phyloP scores from a whole-genome alignment of 2,797 vertebrate genomes.

The Rallus crepitans region DNA sequence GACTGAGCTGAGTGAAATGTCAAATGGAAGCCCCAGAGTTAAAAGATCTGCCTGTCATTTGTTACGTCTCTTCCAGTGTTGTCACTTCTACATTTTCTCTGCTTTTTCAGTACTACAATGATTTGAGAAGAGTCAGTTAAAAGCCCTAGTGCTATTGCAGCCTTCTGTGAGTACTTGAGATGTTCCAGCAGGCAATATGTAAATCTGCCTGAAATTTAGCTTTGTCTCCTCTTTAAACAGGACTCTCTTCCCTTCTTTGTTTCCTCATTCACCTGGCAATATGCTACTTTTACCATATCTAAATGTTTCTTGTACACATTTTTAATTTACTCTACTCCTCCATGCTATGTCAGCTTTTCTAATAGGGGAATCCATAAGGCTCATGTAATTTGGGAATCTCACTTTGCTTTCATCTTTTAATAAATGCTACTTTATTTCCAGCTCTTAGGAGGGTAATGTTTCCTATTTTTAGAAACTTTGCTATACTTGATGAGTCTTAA shows the following conservation, averaged over 20 bases:
- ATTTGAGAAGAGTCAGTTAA: neutral
- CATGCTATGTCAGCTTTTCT: neutral
- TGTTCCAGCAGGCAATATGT: neutral
- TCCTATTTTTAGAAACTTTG: neutral
- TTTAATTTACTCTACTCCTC: neutral
- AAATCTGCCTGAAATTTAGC: neutral
- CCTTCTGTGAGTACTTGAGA: neutral
- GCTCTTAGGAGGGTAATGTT: neutral
- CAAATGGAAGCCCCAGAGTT: neutral
- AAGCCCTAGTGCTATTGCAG: neutral
- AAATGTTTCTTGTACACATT: accelerated
- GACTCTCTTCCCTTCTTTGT: neutral
- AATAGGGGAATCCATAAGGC: neutral
- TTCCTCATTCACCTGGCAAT: neutral
- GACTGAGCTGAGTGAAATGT: neutral
- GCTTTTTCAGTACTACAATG: neutral
- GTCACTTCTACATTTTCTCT: neutral
- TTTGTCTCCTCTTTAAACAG: neutral
- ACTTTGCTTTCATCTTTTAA: neutral
- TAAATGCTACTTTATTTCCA: neutral
- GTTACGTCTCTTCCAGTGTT: neutral
- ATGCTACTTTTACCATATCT: neutral
- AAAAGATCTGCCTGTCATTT: neutral
- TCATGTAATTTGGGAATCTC: neutral
- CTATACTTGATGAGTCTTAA: neutral